phyloP scores from a whole-genome alignment of 2,797 vertebrate species.

The Catharus ustulatus region DNA sequence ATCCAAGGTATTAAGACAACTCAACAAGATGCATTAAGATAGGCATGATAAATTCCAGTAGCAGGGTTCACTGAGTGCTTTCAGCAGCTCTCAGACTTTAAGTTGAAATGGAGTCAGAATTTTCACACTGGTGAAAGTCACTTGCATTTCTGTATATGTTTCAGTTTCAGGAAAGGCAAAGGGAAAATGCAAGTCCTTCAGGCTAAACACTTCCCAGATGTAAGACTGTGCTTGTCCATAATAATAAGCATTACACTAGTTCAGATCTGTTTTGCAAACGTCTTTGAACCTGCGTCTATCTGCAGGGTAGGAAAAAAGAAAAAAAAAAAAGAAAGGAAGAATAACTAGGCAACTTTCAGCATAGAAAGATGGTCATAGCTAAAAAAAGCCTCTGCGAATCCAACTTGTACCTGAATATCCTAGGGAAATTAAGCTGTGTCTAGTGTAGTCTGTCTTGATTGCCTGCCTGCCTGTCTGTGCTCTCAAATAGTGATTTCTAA shows the following conservation, averaged over 20 bases:
- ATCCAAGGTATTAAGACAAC: background rate
- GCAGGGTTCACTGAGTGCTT: background rate
- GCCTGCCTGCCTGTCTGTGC: background rate
- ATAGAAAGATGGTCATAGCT: background rate
- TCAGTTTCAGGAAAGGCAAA: background rate
- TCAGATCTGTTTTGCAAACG: slow-evolving; percentile 17
- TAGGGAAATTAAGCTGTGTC: background rate
- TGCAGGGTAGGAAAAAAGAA: background rate
- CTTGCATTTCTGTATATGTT: background rate
- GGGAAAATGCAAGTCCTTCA: background rate
- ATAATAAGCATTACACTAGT: background rate
- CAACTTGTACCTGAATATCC: background rate
- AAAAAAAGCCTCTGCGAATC: slow-evolving; percentile 22
- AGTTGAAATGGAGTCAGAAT: background rate
- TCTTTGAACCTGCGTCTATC: slow-evolving; percentile 21
- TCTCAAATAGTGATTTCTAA: background rate
- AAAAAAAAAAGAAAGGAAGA: background rate
- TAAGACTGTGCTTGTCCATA: background rate
- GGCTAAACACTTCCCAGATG: background rate
- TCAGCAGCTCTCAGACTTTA: background rate
- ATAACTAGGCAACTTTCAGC: background rate
- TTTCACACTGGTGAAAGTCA: background rate
- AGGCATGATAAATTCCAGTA: background rate
- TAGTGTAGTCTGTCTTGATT: background rate
- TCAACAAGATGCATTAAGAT: background rate